Evolutionary conservation across 2,797 vertebrate species (phyloP).

Genomic region (Rhabdophis nuchalis): DNA sequence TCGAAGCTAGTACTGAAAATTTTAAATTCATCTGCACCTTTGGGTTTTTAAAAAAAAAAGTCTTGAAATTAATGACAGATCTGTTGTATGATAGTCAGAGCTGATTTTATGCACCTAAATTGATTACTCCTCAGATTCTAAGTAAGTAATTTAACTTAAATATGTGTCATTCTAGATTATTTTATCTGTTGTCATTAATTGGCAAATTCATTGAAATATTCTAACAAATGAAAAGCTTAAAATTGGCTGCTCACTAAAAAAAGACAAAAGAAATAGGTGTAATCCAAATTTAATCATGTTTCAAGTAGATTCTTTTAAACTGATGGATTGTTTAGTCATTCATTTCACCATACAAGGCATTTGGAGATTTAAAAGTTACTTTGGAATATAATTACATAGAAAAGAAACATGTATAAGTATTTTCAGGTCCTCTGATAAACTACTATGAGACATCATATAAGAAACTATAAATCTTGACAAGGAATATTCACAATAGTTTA

Average conservation of each 20-base stretch:
- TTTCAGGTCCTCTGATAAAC: slow-evolving; percentile 5
- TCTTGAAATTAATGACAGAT: slow-evolving; percentile 42
- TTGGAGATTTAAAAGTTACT: slow-evolving; percentile 10
- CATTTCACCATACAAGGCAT: neutral
- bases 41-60: slow-evolving; percentile 25
- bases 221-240: slow-evolving; percentile 56
- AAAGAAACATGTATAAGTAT: slow-evolving; percentile 33
- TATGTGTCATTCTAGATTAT: slow-evolving; percentile 51
- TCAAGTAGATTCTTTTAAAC: neutral
- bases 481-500: neutral
- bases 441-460: neutral
- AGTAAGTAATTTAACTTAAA: slow-evolving; percentile 68
- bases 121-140: slow-evolving; percentile 61
- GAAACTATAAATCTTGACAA: neutral
- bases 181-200: slow-evolving; percentile 57
- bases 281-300: neutral
- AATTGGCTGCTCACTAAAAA: slow-evolving; percentile 51
- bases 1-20: slow-evolving; percentile 40
- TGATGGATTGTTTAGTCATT: neutral
- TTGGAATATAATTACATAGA: slow-evolving; percentile 51
- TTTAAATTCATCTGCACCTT: slow-evolving; percentile 30
- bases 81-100: slow-evolving; percentile 43
- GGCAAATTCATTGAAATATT: neutral
- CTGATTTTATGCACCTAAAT: slow-evolving; percentile 37
- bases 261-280: slow-evolving; percentile 1